Conservation (phyloP, 2,888 invertebrate genomes). For the Sinodicranocentrus sp. region DNA sequence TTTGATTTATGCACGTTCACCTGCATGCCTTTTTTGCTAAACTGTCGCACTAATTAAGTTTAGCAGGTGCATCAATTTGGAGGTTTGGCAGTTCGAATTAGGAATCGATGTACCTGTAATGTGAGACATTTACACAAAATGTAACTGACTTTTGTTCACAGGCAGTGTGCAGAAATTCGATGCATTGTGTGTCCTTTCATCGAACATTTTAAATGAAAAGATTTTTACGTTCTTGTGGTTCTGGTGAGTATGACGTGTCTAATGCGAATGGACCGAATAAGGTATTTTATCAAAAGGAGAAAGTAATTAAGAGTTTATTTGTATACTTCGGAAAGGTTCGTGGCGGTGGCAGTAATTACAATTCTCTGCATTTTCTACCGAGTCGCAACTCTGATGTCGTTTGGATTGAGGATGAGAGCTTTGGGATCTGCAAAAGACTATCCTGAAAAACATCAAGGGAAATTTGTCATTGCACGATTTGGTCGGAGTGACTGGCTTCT, state of each 20-base stretch:
- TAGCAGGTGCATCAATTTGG: no score
- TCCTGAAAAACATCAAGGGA: slow-evolving; percentile 49
- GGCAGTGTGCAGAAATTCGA: slow-evolving; percentile 58
- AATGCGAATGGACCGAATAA: no score
- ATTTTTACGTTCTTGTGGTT: slow-evolving; percentile 76
- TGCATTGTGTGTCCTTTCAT: slow-evolving; percentile 76
- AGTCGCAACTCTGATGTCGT: slow-evolving; percentile 62
- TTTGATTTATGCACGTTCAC: no score
- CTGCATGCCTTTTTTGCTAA: no score
- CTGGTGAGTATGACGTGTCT: slow-evolving; percentile 51
- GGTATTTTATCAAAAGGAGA: no score
- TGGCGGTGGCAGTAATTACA: slow-evolving; percentile 51
- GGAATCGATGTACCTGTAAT: no score
- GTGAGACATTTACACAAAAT: no score
- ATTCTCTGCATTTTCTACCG: slow-evolving; percentile 53
- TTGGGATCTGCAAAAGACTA: slow-evolving; percentile 61
- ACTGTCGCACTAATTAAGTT: no score
- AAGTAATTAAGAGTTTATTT: no score
- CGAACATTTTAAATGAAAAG: slow-evolving; percentile 77
- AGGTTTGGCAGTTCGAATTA: no score
- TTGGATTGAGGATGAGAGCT: slow-evolving; percentile 54
- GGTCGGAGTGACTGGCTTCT: slow-evolving; percentile 73
- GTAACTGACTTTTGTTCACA: slow-evolving; percentile 2
- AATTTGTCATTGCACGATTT: slow-evolving; percentile 30
- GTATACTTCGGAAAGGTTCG: slow-evolving; percentile 45